These are phyloP conservation scores for Bombylius major DNA, from an alignment of 2,888 invertebrate species.

Conservation along the genomic window DNA sequence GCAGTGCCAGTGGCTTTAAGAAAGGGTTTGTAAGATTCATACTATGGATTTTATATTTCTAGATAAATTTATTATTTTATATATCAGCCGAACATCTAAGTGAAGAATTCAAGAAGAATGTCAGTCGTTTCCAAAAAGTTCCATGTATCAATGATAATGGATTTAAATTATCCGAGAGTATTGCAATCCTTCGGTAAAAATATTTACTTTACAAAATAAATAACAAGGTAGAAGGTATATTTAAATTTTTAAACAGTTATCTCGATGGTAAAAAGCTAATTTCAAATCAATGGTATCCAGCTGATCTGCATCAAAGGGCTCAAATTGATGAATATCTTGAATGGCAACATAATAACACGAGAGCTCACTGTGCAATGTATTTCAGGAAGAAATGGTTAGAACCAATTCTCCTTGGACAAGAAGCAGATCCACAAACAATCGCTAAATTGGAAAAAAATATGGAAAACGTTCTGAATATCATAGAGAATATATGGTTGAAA, in stretches of 20 bases:
- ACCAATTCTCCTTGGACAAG: slow-evolving; percentile 40
- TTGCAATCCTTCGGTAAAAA: slow-evolving; percentile 51
- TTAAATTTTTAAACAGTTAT: slow-evolving; percentile 34
- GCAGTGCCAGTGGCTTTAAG: slow-evolving; percentile 46
- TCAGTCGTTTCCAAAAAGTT: slow-evolving; percentile 50
- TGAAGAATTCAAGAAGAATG: slow-evolving; percentile 41
- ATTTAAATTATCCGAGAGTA: slow-evolving; percentile 52
- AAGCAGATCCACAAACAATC: slow-evolving; percentile 35
- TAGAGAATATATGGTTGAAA: slow-evolving; percentile 48
- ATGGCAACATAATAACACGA: slow-evolving; percentile 54
- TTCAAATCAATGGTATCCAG: slow-evolving; percentile 49
- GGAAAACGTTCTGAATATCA: slow-evolving; percentile 42
- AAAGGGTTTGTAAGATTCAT: slow-evolving; percentile 41
- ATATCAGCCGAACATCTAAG: slow-evolving; percentile 45
- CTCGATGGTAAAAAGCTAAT: slow-evolving; percentile 17
- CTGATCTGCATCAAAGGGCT: slow-evolving; percentile 41
- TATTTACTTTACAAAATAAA: too few relatives aligned
- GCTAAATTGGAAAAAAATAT: slow-evolving; percentile 37
- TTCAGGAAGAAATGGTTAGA: slow-evolving; percentile 42
- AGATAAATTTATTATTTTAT: too few relatives aligned
- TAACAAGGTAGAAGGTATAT: too few relatives aligned
- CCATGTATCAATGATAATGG: slow-evolving; percentile 56
- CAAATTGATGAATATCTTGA: slow-evolving; percentile 52
- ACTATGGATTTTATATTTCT: too few relatives aligned
- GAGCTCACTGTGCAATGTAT: slow-evolving; percentile 44